phyloP scores from a whole-genome alignment of 2,888 invertebrate species.

The Stenoptilia bipunctidactyla region DNA sequence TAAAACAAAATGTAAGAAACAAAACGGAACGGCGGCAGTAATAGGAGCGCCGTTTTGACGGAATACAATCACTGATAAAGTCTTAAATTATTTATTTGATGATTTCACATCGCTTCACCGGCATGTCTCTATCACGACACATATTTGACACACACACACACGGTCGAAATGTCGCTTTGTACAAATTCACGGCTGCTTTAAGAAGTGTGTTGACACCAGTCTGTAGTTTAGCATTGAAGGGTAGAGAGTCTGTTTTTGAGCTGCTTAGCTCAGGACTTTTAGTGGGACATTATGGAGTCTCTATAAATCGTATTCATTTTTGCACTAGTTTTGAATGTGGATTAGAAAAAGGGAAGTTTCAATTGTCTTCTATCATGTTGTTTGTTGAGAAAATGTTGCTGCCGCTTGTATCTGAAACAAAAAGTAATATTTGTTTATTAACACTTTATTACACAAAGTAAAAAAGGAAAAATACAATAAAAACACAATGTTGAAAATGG shows the following conservation, averaged over 20 bases:
- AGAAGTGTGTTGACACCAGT: slow-evolving; percentile 91
- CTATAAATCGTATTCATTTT: slow-evolving; percentile 14
- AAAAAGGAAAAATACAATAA: no score
- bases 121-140: slow-evolving; percentile 86
- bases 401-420: slow-evolving; percentile 30
- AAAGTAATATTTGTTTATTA: slow-evolving; percentile 9
- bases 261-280: slow-evolving; percentile 35
- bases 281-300: slow-evolving; percentile 19
- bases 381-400: slow-evolving; percentile 3
- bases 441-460: no score
- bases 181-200: slow-evolving; percentile 93
- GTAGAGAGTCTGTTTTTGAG: slow-evolving; percentile 37
- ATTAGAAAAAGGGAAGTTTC: slow-evolving; percentile 17
- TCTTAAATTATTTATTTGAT: slow-evolving; percentile 44
- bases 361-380: slow-evolving; percentile 56
- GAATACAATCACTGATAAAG: slow-evolving; percentile 19
- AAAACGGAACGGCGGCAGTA: slow-evolving; percentile 57
- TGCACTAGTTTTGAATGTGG: neutral
- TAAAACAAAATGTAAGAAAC: slow-evolving; percentile 65
- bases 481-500: no score
- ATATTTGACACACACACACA: slow-evolving; percentile 63
- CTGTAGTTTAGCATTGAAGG: slow-evolving; percentile 90
- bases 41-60: slow-evolving; percentile 60
- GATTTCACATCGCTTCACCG: slow-evolving; percentile 44
- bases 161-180: slow-evolving; percentile 26